These are phyloP conservation scores for Penaeus monodon DNA, from an alignment of 2,888 invertebrate genomes.

Conservation along the genomic window DNA sequence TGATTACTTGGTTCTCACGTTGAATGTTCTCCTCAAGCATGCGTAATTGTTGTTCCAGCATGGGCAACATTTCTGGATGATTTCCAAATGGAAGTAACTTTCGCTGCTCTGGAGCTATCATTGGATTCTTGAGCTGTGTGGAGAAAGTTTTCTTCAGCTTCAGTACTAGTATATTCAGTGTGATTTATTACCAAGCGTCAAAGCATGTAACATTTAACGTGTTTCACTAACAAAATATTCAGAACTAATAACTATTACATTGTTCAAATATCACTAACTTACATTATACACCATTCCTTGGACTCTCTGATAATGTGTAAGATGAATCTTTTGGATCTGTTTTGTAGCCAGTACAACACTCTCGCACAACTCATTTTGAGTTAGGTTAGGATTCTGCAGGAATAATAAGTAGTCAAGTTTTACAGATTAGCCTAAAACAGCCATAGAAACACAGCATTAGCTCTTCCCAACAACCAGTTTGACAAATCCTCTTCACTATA, in stretches of 20 bases:
- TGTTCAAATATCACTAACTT: conserved; percentile 18
- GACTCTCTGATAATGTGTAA: conserved; percentile 61
- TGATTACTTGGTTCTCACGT: conserved; percentile 60
- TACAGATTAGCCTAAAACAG: no score
- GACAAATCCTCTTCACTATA: no score
- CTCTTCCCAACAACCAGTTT: no score
- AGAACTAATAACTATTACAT: background rate
- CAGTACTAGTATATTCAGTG: background rate
- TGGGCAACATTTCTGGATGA: conserved; percentile 58
- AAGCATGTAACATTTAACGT: background rate
- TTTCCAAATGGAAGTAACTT: conserved; percentile 51
- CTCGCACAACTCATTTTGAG: conserved; percentile 50
- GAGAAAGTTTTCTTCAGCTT: background rate
- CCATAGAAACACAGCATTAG: no score
- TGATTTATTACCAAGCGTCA: background rate
- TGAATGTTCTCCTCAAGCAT: conserved; percentile 62
- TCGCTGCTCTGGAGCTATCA: conserved; percentile 62
- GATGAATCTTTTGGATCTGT: conserved; percentile 63
- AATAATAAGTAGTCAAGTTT: background rate
- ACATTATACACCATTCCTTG: conserved; percentile 62
- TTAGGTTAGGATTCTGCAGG: conserved; percentile 60
- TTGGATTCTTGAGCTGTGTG: conserved; percentile 62
- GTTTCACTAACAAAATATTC: background rate
- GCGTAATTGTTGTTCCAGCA: conserved; percentile 56
- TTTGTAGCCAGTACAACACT: conserved; percentile 61